These are phyloP conservation scores for Lipotes vexillifer DNA, from an alignment of 2,113 vertebrate species.

Conservation along the genomic window DNA sequence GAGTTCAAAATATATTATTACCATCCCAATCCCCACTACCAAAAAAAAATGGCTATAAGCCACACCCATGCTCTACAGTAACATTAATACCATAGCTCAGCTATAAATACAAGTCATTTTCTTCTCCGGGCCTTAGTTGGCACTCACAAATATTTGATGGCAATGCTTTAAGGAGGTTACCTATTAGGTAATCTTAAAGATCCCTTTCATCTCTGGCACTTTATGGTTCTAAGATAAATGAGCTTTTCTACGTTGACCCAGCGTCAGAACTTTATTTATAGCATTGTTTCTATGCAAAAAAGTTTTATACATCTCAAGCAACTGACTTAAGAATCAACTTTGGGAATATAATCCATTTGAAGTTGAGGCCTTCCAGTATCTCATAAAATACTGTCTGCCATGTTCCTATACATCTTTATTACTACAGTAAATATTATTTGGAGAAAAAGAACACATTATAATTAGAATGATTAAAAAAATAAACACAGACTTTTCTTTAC, in stretches of 20 bases:
- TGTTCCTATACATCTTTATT: not conserved
- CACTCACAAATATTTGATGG: not conserved
- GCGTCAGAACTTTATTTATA: not conserved
- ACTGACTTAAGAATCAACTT: conserved; percentile 28
- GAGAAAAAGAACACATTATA: not conserved
- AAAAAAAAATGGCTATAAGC: not conserved
- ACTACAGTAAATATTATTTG: not conserved
- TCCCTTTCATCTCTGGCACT: not conserved
- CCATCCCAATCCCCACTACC: not conserved
- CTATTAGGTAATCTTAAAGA: not conserved
- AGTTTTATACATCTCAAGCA: not conserved
- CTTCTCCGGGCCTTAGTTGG: not conserved
- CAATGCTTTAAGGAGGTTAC: not conserved
- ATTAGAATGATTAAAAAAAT: not conserved
- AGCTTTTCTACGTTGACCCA: not conserved
- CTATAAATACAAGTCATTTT: conserved; percentile 2
- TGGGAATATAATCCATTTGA: conserved; percentile 1
- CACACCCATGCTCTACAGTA: not conserved
- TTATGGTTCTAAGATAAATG: conserved; percentile 2
- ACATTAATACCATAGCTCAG: not conserved
- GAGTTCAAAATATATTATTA: conserved; percentile 18
- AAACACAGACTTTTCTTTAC: conserved; percentile 12
- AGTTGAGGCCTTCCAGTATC: not conserved
- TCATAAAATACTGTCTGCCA: not conserved
- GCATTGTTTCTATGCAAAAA: not conserved